Evolutionary conservation across 1,140 invertebrate genomes (phyloP).

Genomic region (Cyclina sinensis): DNA sequence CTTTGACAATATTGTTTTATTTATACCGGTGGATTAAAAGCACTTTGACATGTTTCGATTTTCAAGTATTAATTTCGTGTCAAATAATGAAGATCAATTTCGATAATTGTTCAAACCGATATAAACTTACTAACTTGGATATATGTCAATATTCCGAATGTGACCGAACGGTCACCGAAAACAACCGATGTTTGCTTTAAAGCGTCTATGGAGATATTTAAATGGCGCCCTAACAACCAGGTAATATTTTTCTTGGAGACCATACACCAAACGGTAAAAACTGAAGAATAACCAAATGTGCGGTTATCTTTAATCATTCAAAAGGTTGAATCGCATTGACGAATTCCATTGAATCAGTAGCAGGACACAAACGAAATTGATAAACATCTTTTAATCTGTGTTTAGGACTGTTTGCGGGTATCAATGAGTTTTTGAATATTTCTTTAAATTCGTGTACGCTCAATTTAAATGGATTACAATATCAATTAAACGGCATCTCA

Average conservation of each 20-base stretch:
- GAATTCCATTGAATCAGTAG: not conserved
- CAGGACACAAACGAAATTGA: not conserved
- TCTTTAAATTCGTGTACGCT: not conserved
- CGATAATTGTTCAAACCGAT: conserved; percentile 20
- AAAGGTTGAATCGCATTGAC: not conserved
- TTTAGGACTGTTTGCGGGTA: not conserved
- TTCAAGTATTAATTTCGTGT: not conserved
- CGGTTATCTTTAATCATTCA: conserved; percentile 12
- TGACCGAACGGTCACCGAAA: conserved; percentile 43
- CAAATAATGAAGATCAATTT: conserved; percentile 4
- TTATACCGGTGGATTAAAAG: too few species aligned
- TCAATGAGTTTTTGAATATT: not conserved
- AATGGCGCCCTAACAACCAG: conserved; percentile 65
- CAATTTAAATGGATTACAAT: not conserved
- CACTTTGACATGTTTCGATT: not conserved
- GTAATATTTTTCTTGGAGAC: conserved; percentile 59
- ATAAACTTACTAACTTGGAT: not conserved
- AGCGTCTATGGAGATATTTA: conserved; percentile 69
- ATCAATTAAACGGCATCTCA: not conserved
- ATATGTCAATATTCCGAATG: conserved; percentile 1
- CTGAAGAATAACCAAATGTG: not conserved
- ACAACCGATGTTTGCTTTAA: conserved; percentile 47
- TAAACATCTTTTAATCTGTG: not conserved
- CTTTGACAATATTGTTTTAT: too few species aligned
- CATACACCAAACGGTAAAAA: not conserved